These are phyloP conservation scores for Yponomeuta sedellus DNA, from an alignment of 2,888 invertebrate genomes.

Conservation along the genomic window DNA sequence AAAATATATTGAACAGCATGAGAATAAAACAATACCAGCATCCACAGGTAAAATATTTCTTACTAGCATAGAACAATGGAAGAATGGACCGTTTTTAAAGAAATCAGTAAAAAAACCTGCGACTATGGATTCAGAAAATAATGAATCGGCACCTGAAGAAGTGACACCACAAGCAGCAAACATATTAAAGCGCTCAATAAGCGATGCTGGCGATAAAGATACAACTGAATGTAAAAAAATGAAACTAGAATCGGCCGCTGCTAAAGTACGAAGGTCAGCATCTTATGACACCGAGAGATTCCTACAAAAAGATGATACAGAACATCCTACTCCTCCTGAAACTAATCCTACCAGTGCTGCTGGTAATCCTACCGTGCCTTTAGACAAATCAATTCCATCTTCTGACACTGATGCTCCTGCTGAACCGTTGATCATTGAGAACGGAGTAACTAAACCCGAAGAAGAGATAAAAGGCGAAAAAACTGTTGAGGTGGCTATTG, in stretches of 20 bases:
- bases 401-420: not conserved
- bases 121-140: constrained; percentile 26
- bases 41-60: constrained; percentile 78
- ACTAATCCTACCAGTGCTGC: not conserved
- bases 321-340: not conserved
- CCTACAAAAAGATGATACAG: constrained; percentile 32
- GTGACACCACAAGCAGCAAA: constrained; percentile 56
- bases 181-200: constrained; percentile 65
- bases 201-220: constrained; percentile 65
- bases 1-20: constrained; percentile 88
- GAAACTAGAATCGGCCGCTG: constrained; percentile 61
- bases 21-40: constrained; percentile 79
- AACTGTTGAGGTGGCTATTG: not conserved
- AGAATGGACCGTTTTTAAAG: constrained; percentile 57
- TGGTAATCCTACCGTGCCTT: not conserved
- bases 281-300: constrained; percentile 63
- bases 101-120: constrained; percentile 41
- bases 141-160: constrained; percentile 20
- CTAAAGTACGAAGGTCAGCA: constrained; percentile 62
- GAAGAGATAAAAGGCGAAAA: not conserved
- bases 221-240: constrained; percentile 56
- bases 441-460: not conserved
- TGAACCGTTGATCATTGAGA: not conserved
- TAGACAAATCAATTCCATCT: not conserved
- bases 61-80: constrained; percentile 73